Conservation (phyloP, 2,888 invertebrate species). For the Euplexia lucipara region DNA sequence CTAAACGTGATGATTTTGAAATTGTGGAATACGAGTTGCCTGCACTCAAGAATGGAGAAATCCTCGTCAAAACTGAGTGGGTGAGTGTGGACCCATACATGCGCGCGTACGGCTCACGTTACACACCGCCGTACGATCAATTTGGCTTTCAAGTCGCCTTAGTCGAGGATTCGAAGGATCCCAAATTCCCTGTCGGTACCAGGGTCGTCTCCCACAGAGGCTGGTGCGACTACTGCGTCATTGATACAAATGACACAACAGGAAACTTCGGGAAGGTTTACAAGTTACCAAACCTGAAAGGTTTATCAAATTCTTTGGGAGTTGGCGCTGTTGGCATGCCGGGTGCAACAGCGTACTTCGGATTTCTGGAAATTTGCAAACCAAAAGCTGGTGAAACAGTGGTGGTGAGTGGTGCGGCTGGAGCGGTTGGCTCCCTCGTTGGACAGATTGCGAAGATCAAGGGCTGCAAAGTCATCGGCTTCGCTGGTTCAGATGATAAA, state of each 20-base stretch:
- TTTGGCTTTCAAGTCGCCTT: slow-evolving; percentile 72
- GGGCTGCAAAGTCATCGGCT: slow-evolving; percentile 92
- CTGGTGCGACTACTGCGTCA: slow-evolving; percentile 64
- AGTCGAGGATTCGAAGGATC: slow-evolving; percentile 92
- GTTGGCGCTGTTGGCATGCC: slow-evolving; percentile 93
- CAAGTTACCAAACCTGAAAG: slow-evolving; percentile 89
- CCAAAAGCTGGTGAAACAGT: slow-evolving; percentile 94
- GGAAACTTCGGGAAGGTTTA: slow-evolving; percentile 65
- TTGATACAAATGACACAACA: slow-evolving; percentile 51
- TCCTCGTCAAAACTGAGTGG: slow-evolving; percentile 74
- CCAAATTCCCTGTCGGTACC: slow-evolving; percentile 91
- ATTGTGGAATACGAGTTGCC: slow-evolving; percentile 91
- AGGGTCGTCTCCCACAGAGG: slow-evolving; percentile 89
- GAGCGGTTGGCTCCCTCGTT: slow-evolving; percentile 94
- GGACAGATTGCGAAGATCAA: slow-evolving; percentile 95
- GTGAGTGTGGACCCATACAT: slow-evolving; percentile 75
- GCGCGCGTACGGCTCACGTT: slow-evolving; percentile 59
- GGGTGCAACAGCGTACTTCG: slow-evolving; percentile 94
- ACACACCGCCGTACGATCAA: slow-evolving; percentile 72
- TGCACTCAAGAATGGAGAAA: slow-evolving; percentile 74
- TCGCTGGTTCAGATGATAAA: slow-evolving; percentile 88
- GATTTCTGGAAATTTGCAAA: slow-evolving; percentile 92
- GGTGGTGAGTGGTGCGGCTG: slow-evolving; percentile 94
- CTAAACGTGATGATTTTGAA: slow-evolving; percentile 90
- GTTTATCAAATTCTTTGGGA: slow-evolving; percentile 88